Conservation (phyloP, 92 coral and sea anemone species). For the Blastomussa wellsi region DNA sequence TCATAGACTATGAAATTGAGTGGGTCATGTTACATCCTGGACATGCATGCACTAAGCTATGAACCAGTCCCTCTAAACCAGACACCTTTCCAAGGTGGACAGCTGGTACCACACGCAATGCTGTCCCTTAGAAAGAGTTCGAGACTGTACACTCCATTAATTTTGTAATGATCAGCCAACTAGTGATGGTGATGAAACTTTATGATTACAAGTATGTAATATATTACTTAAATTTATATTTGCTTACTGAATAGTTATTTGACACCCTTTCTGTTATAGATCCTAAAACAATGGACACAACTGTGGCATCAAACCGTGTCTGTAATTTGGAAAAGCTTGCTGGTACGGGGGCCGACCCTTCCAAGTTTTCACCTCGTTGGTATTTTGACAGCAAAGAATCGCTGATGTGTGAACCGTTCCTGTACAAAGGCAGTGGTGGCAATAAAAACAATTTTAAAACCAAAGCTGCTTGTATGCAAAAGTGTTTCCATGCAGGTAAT, state of each 20-base stretch:
- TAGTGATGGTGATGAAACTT: too few species aligned
- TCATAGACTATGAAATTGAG: too few species aligned
- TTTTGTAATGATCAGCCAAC: too few species aligned
- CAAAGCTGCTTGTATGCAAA: conserved; percentile 56
- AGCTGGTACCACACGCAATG: too few species aligned
- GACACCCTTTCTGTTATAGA: conserved; percentile 8
- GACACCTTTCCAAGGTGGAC: too few species aligned
- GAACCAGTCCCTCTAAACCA: too few species aligned
- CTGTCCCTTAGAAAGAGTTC: too few species aligned
- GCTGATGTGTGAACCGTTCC: conserved; percentile 67
- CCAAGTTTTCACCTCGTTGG: conserved; percentile 45
- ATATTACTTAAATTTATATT: too few species aligned
- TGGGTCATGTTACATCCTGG: too few species aligned
- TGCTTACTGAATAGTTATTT: background rate
- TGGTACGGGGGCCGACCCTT: conserved; percentile 54
- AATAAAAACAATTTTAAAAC: conserved; percentile 78
- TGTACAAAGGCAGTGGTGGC: conserved; percentile 83
- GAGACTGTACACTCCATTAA: too few species aligned
- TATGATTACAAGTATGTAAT: too few species aligned
- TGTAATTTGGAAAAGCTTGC: conserved; percentile 67
- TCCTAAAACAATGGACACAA: conserved; percentile 17
- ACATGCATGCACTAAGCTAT: too few species aligned
- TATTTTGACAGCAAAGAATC: conserved; percentile 58
- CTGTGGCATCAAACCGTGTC: conserved; percentile 52
- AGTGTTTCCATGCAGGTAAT: conserved; percentile 85